Conservation (phyloP, 2,888 invertebrate species). For the Tryphoninae sp. region DNA sequence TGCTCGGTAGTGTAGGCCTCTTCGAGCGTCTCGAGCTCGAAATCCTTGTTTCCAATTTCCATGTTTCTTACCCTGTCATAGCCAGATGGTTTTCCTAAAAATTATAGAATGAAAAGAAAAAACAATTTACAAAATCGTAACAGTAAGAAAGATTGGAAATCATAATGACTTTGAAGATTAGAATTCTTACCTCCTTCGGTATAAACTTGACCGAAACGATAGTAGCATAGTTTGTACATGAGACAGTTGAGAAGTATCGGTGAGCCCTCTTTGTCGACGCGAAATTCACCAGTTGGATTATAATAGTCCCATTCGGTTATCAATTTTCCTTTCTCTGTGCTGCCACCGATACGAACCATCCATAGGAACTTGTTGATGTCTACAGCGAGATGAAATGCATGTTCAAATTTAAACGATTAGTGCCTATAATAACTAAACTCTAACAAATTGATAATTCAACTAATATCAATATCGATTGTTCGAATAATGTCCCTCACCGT, state of each 20-base stretch:
- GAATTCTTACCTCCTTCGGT: slow-evolving; percentile 90
- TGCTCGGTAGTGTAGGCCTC: slow-evolving; percentile 99
- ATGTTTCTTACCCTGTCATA: slow-evolving; percentile 97
- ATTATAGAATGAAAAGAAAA: slow-evolving; percentile 13
- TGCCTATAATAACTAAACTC: too few relatives aligned
- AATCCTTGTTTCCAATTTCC: slow-evolving; percentile 99
- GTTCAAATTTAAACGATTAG: slow-evolving; percentile 8
- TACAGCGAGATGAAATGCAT: slow-evolving; percentile 75
- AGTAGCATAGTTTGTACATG: slow-evolving; percentile 99
- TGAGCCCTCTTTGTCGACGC: slow-evolving; percentile 97
- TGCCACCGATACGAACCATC: slow-evolving; percentile 99
- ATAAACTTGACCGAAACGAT: slow-evolving; percentile 97
- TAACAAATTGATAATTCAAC: neutral
- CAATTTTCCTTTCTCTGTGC: slow-evolving; percentile 96
- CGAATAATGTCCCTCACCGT: slow-evolving; percentile 86
- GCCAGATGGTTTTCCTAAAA: slow-evolving; percentile 93
- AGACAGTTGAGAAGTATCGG: slow-evolving; percentile 95
- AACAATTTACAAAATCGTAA: neutral
- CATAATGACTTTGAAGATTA: slow-evolving; percentile 12
- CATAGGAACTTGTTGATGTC: slow-evolving; percentile 99
- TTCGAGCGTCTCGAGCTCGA: slow-evolving; percentile 98
- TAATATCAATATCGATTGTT: neutral
- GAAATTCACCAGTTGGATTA: slow-evolving; percentile 96
- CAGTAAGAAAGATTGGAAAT: neutral
- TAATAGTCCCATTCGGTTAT: slow-evolving; percentile 99